Conservation (phyloP, 2,888 invertebrate genomes). For the Biston betularia region DNA sequence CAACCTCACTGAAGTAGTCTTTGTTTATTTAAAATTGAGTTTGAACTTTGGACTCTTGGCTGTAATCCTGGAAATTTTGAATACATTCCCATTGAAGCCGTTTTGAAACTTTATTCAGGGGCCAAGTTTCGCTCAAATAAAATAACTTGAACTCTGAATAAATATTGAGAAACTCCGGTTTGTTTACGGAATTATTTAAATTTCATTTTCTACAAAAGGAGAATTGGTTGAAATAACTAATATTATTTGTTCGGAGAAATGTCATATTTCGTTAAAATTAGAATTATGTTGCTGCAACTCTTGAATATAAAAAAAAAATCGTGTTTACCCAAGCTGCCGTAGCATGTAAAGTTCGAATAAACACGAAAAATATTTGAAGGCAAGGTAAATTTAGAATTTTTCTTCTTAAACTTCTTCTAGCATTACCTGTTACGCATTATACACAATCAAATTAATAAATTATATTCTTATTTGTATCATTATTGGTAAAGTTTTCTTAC, state of each 20-base stretch:
- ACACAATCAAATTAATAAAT: too few relatives aligned
- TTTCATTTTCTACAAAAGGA: constrained; percentile 10
- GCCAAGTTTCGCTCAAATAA: constrained; percentile 34
- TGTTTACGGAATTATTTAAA: constrained; percentile 33
- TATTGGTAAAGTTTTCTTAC: too few relatives aligned
- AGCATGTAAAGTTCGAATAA: too few relatives aligned
- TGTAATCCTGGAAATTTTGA: constrained; percentile 33
- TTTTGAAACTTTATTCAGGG: constrained; percentile 39
- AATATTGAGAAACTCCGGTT: constrained; percentile 34
- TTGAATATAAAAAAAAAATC: too few relatives aligned
- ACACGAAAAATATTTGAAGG: too few relatives aligned
- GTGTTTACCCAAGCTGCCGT: too few relatives aligned
- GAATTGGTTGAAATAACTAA: constrained; percentile 8
- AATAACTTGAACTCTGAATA: constrained; percentile 39
- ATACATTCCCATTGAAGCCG: constrained; percentile 29
- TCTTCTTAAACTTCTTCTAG: too few relatives aligned
- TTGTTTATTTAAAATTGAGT: constrained; percentile 30
- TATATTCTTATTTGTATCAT: too few relatives aligned
- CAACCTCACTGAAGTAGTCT: constrained; percentile 20
- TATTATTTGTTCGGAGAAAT: neutral
- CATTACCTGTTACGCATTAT: too few relatives aligned
- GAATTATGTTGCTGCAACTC: too few relatives aligned
- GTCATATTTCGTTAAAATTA: too few relatives aligned
- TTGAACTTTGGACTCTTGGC: constrained; percentile 21
- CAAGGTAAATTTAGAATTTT: too few relatives aligned